Conservation (phyloP, 2,888 invertebrate species). For the Dione vanillae region DNA sequence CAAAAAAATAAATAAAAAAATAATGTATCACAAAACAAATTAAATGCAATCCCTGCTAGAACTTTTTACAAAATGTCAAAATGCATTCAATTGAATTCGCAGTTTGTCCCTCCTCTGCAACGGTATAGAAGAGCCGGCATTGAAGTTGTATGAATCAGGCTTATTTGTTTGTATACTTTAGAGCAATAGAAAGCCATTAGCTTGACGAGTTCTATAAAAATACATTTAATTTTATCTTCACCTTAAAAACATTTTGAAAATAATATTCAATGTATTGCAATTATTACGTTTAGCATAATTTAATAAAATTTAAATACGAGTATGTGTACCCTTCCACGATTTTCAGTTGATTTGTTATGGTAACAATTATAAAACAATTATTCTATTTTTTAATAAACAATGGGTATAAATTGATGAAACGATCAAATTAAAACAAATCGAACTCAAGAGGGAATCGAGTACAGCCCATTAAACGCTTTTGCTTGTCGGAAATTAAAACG, state of each 20-base stretch:
- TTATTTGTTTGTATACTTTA: not conserved
- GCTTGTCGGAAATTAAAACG: constrained; percentile 82
- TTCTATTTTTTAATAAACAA: not conserved
- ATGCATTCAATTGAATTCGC: not conserved
- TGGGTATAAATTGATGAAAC: constrained; percentile 61
- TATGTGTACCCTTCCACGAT: too few relatives aligned
- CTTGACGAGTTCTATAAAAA: not conserved
- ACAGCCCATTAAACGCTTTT: constrained; percentile 79
- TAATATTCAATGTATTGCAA: too few relatives aligned
- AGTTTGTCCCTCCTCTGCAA: not conserved
- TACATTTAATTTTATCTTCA: not conserved
- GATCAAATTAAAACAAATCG: constrained; percentile 77
- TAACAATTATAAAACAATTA: constrained; percentile 1
- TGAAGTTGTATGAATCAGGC: not conserved
- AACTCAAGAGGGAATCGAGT: constrained; percentile 79
- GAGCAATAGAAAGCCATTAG: not conserved
- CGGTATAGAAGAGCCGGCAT: not conserved
- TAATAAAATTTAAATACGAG: too few relatives aligned
- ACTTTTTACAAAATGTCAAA: not conserved
- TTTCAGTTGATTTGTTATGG: not conserved
- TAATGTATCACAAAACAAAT: not conserved
- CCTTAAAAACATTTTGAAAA: not conserved
- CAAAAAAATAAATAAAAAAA: not conserved
- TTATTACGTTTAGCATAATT: too few relatives aligned
- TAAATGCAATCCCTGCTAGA: not conserved